Percentiles rank a stretch among this genome's conserved stretches.
These are phyloP conservation scores for Spheniscus mendiculus DNA, from an alignment of 2,113 vertebrate genomes.

Conservation along the genomic window DNA sequence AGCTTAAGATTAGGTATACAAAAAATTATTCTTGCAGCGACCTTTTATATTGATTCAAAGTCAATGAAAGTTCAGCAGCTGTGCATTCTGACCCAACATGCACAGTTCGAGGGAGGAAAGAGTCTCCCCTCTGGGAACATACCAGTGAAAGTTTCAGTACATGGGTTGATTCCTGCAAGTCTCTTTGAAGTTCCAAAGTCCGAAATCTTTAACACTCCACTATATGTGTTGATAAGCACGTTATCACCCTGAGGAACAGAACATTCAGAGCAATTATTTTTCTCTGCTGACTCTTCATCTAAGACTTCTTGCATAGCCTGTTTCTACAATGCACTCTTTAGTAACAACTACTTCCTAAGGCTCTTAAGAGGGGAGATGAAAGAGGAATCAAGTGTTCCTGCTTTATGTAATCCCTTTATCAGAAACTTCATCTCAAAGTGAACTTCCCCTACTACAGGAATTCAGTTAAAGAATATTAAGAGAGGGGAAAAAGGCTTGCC, in stretches of 20 bases:
- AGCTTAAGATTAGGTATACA: neutral
- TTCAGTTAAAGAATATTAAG: neutral
- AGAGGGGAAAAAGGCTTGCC: neutral
- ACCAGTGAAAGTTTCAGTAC: constrained; percentile 99
- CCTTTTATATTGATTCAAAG: neutral
- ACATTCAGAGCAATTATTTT: constrained; percentile 21
- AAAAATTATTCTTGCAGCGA: neutral
- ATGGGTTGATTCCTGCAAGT: constrained; percentile 96
- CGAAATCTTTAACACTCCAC: constrained; percentile 97
- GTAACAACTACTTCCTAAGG: neutral
- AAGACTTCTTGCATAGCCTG: neutral
- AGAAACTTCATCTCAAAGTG: neutral
- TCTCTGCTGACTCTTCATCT: neutral
- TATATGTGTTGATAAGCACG: constrained; percentile 98
- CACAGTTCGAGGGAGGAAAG: neutral
- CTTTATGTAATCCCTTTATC: neutral
- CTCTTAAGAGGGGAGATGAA: neutral
- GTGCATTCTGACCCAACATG: neutral
- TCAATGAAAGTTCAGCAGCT: neutral
- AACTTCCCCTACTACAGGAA: neutral
- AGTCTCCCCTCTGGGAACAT: constrained; percentile 42
- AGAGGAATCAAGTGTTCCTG: neutral
- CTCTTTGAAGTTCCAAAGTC: constrained; percentile 98
- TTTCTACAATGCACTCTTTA: neutral
- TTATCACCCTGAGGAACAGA: constrained; percentile 90